Percentiles rank a stretch among this genome's conserved stretches.
Conservation (phyloP, 2,888 invertebrate species). For the Sipha maydis region DNA sequence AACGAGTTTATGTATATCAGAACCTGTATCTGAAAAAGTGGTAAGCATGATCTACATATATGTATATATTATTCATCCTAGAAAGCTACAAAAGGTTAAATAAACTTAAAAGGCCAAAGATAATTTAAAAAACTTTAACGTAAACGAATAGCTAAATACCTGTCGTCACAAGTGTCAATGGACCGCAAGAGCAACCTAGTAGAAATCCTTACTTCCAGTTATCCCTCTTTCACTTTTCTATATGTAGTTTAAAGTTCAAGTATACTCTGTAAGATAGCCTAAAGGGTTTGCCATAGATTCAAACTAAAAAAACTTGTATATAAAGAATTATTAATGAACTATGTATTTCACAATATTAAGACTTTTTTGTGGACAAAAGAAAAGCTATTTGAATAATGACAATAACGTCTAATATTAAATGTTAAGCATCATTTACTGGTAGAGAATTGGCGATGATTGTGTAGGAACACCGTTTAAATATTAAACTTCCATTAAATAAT, state of each 20-base stretch:
- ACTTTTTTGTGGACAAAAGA: neutral
- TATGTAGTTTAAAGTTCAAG: neutral
- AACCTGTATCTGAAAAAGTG: conserved; percentile 48
- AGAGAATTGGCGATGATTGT: neutral
- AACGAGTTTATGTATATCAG: conserved; percentile 31
- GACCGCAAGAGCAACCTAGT: neutral
- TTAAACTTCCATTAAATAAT: neutral
- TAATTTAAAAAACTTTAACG: neutral
- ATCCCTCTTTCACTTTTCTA: neutral
- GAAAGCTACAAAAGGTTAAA: neutral
- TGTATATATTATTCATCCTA: neutral
- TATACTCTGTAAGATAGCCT: conserved; percentile 4
- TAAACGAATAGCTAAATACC: neutral
- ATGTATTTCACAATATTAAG: too few species aligned
- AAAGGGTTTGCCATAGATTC: conserved; percentile 21
- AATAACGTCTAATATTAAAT: neutral
- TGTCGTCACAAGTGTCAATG: neutral
- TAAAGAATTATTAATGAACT: conserved; percentile 37
- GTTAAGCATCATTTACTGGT: neutral
- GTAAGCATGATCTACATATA: conserved; percentile 4
- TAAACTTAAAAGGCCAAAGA: conserved; percentile 9
- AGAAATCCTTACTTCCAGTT: neutral
- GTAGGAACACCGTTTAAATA: neutral
- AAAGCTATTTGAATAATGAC: neutral
- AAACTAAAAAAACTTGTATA: neutral